Evolutionary conservation across 2,797 vertebrate genomes (phyloP).

Genomic region (Enteromius mattozi): DNA sequence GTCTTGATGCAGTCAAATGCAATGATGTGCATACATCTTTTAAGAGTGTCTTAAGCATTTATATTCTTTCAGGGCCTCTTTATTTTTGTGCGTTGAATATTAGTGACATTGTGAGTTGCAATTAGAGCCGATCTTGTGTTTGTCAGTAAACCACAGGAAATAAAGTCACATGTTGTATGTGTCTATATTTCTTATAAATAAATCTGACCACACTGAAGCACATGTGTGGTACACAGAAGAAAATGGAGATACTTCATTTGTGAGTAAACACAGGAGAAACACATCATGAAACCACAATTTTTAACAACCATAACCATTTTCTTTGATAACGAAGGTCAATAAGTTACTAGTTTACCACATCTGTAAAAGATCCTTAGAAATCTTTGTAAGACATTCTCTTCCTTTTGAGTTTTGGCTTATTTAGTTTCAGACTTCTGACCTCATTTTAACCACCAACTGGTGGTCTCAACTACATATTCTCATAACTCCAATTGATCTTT

Average conservation of each 20-base stretch:
- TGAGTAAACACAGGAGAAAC: background rate
- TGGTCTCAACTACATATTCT: conserved; percentile 16
- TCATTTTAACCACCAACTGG: conserved; percentile 45
- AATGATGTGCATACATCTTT: background rate
- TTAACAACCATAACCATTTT: background rate
- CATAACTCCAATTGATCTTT: background rate
- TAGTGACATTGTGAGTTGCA: background rate
- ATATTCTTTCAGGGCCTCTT: background rate
- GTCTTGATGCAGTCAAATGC: background rate
- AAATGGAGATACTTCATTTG: background rate
- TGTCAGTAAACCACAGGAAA: conserved; percentile 24
- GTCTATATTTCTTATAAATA: background rate
- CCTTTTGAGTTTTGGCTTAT: background rate
- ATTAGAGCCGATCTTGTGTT: background rate
- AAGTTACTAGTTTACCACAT: conserved; percentile 27
- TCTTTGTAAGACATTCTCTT: background rate
- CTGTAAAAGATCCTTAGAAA: conserved; percentile 2
- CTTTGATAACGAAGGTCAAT: background rate
- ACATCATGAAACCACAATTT: background rate
- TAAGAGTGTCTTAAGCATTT: background rate
- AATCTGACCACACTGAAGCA: background rate
- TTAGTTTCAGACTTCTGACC: conserved; percentile 5
- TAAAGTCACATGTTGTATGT: background rate
- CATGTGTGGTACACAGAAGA: background rate
- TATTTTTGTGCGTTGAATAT: background rate